phyloP scores from a whole-genome alignment of 1,140 invertebrate species.

The Asobara japonica region DNA sequence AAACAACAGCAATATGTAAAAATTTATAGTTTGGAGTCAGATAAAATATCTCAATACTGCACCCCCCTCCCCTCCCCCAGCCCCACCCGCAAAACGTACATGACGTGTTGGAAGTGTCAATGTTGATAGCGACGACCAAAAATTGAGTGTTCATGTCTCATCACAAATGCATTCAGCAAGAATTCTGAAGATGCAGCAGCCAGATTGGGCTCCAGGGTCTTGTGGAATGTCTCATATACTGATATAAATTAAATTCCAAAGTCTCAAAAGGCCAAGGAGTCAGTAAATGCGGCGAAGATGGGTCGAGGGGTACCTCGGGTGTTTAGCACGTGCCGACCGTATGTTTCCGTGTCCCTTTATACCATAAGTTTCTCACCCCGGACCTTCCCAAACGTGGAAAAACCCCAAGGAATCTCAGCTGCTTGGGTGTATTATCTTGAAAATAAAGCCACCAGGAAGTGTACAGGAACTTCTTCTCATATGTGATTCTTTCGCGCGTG shows the following conservation, averaged over 20 bases:
- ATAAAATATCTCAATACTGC: too few relatives aligned
- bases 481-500: slow-evolving; percentile 23
- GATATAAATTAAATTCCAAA: background rate
- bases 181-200: too few relatives aligned
- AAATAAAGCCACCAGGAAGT: background rate
- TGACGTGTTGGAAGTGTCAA: too few relatives aligned
- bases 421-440: slow-evolving; percentile 16
- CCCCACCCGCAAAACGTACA: too few relatives aligned
- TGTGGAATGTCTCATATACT: background rate
- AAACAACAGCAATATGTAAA: too few relatives aligned
- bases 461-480: slow-evolving; percentile 21
- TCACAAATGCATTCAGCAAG: too few relatives aligned
- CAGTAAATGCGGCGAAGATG: background rate
- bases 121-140: too few relatives aligned
- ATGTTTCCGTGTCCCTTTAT: slow-evolving; percentile 47
- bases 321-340: slow-evolving; percentile 58
- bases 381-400: slow-evolving; percentile 27
- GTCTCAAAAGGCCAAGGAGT: background rate
- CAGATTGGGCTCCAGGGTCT: too few relatives aligned
- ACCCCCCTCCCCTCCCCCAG: too few relatives aligned
- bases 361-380: slow-evolving; percentile 7
- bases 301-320: slow-evolving; percentile 20
- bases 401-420: slow-evolving; percentile 28
- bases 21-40: too few relatives aligned
- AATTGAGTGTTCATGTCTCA: too few relatives aligned